A percentile compares a stretch with the other conserved stretches of the same genome.
Conservation (phyloP, 2,888 invertebrate genomes). For the Temnothorax ravouxi region DNA sequence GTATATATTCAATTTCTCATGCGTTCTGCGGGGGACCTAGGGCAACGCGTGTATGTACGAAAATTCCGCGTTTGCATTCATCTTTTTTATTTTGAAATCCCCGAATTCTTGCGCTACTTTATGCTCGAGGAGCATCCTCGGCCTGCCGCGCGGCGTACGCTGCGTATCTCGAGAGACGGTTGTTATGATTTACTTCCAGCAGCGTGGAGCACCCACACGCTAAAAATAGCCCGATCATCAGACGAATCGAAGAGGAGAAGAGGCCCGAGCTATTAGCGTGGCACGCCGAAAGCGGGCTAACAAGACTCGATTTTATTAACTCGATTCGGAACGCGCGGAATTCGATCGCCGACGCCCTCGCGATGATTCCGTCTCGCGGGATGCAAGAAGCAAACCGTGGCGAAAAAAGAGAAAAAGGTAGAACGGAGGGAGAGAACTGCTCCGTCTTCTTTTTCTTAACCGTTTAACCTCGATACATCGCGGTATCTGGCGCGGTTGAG, state of each 20-base stretch:
- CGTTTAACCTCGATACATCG: conserved; percentile 67
- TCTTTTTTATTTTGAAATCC: conserved; percentile 20
- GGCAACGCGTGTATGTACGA: neutral
- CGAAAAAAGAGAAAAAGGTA: neutral
- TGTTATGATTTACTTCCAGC: conserved; percentile 47
- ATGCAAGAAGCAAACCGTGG: conserved; percentile 53
- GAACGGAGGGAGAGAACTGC: neutral
- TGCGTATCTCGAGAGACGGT: conserved; percentile 36
- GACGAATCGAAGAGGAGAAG: conserved; percentile 17
- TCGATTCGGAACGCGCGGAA: conserved; percentile 60
- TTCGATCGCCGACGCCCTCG: conserved; percentile 58
- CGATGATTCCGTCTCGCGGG: conserved; percentile 50
- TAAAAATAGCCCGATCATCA: conserved; percentile 32
- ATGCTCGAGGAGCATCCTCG: neutral
- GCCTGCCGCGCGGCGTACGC: conserved; percentile 5
- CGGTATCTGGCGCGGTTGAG: conserved; percentile 60
- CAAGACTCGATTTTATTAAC: conserved; percentile 61
- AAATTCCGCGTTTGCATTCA: conserved; percentile 4
- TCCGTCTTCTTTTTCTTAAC: conserved; percentile 36
- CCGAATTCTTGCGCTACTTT: conserved; percentile 20
- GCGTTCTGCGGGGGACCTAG: neutral
- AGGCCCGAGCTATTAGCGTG: conserved; percentile 13
- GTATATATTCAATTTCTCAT: neutral
- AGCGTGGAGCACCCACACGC: neutral
- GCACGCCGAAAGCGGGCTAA: conserved; percentile 37